Percentiles rank a stretch among this genome's conserved stretches.
These are phyloP conservation scores for Gopherus flavomarginatus DNA, from an alignment of 2,113 vertebrate genomes.

Conservation along the genomic window DNA sequence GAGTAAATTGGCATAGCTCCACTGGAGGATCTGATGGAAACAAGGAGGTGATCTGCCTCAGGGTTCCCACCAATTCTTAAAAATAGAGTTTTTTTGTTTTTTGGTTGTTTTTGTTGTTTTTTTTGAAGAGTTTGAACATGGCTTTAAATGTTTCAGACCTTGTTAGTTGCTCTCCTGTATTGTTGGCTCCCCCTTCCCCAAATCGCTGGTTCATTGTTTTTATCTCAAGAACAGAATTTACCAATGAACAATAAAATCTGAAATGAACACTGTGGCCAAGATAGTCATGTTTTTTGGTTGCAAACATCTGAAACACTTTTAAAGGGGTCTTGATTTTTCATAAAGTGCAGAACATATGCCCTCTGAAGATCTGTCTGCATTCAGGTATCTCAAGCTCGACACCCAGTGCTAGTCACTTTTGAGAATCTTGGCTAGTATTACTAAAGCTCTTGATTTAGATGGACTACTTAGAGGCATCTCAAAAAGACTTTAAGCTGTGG, in stretches of 20 bases:
- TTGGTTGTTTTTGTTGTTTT: no score
- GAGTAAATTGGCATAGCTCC: fast-evolving
- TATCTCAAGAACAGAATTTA: not conserved
- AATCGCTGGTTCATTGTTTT: not conserved
- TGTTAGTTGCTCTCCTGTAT: not conserved
- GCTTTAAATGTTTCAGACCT: not conserved
- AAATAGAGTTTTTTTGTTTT: not conserved
- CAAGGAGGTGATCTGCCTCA: not conserved
- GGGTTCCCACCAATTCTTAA: not conserved
- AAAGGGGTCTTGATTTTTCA: not conserved
- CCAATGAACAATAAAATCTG: not conserved
- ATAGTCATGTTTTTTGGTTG: not conserved
- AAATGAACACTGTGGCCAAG: not conserved
- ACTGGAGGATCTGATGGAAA: not conserved
- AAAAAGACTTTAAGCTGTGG: not conserved
- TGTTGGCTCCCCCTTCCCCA: not conserved
- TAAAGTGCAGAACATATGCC: not conserved
- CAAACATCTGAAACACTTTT: not conserved
- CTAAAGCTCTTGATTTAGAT: not conserved
- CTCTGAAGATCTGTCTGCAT: not conserved
- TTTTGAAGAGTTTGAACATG: not conserved
- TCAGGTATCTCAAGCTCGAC: not conserved
- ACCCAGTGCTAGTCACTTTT: not conserved
- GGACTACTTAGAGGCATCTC: not conserved
- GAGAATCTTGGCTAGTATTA: fast-evolving